Conservation (phyloP, 1,140 invertebrate species). For the Caenorhabditis brenneri region DNA sequence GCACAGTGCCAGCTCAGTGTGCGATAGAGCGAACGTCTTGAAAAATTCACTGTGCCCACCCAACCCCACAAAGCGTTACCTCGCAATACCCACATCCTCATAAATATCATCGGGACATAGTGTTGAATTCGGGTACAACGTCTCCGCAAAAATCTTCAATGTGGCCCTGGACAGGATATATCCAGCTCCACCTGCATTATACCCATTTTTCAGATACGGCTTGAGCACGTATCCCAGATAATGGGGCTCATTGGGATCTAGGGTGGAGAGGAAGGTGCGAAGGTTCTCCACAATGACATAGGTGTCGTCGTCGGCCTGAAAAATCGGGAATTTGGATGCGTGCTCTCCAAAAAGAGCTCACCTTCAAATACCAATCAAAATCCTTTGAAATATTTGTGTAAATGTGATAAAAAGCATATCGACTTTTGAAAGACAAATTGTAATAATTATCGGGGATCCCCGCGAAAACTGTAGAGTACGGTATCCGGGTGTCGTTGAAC, state of each 20-base stretch:
- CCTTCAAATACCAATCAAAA: slow-evolving; percentile 55
- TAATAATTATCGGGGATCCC: slow-evolving; percentile 26
- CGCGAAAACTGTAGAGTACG: slow-evolving; percentile 46
- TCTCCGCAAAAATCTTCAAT: slow-evolving; percentile 44
- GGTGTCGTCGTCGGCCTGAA: slow-evolving; percentile 72
- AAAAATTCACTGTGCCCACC: too few species aligned
- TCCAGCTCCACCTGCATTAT: slow-evolving; percentile 55
- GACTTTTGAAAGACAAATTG: slow-evolving; percentile 44
- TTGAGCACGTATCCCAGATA: slow-evolving; percentile 53
- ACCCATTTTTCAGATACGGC: slow-evolving; percentile 38
- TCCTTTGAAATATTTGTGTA: slow-evolving; percentile 47
- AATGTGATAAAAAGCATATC: slow-evolving; percentile 34
- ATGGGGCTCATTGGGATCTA: slow-evolving; percentile 48
- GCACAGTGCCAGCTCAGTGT: too few species aligned
- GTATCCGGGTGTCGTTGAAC: slow-evolving; percentile 34
- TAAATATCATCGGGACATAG: slow-evolving; percentile 45
- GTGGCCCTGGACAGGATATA: slow-evolving; percentile 51
- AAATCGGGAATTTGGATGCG: slow-evolving; percentile 62
- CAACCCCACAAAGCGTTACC: too few species aligned
- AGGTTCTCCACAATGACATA: slow-evolving; percentile 72
- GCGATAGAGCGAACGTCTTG: too few species aligned
- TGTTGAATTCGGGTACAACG: slow-evolving; percentile 29
- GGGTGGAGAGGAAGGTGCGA: slow-evolving; percentile 60
- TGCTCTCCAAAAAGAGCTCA: background rate
- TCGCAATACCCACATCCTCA: slow-evolving; percentile 57